These are phyloP conservation scores for Epistrophella euchroma DNA, from an alignment of 2,888 invertebrate species.

Conservation along the genomic window DNA sequence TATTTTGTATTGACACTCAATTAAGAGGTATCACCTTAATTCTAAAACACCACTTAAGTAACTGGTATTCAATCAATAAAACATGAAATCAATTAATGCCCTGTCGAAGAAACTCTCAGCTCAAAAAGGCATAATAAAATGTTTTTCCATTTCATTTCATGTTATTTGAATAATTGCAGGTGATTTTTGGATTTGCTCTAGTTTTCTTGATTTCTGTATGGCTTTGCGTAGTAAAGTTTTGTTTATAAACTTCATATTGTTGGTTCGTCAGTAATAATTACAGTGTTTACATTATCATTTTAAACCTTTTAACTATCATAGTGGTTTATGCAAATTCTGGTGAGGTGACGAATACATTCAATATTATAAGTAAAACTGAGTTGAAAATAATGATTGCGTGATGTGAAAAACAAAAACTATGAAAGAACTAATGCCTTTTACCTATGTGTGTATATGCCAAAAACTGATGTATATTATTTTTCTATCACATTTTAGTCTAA, in stretches of 20 bases:
- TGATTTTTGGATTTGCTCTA: background rate
- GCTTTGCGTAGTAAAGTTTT: background rate
- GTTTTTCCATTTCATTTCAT: too few species aligned
- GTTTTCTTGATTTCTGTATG: background rate
- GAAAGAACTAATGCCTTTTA: background rate
- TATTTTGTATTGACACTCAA: background rate
- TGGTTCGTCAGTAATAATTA: background rate
- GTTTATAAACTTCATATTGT: background rate
- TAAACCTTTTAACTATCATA: background rate
- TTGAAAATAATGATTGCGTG: slow-evolving; percentile 1
- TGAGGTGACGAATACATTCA: background rate
- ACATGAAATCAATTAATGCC: background rate
- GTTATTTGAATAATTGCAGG: background rate
- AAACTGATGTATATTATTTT: background rate
- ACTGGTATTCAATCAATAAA: background rate
- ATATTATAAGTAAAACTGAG: background rate
- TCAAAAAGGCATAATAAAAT: background rate
- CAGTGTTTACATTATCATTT: background rate
- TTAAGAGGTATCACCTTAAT: background rate
- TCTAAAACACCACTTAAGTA: background rate
- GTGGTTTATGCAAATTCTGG: background rate
- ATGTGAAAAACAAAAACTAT: background rate
- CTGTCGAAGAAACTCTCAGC: background rate
- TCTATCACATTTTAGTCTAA: background rate
- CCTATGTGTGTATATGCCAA: background rate